phyloP scores from a whole-genome alignment of 2,797 vertebrate species.

The Anabacerthia variegaticeps region DNA sequence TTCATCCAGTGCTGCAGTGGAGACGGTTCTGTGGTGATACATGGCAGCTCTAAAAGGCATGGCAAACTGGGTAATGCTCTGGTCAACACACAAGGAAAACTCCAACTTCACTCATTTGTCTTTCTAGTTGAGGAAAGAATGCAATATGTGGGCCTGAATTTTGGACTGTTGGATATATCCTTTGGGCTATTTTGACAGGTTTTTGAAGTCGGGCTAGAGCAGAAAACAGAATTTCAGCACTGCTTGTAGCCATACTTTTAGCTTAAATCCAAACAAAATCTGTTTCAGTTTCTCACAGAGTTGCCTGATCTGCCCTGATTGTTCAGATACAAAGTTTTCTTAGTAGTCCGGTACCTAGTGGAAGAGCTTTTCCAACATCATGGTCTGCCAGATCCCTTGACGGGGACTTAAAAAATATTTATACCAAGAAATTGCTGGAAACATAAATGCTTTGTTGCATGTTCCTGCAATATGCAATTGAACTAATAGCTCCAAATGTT shows the following conservation, averaged over 20 bases:
- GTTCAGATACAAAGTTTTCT: not conserved
- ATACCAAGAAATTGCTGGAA: not conserved
- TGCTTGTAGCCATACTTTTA: not conserved
- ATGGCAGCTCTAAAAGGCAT: not conserved
- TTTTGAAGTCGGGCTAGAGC: not conserved
- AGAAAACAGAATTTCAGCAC: not conserved
- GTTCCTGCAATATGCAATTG: not conserved
- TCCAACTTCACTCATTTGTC: not conserved
- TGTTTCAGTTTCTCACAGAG: not conserved
- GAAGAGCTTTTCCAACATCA: not conserved
- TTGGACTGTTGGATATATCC: not conserved
- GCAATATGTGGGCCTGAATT: not conserved
- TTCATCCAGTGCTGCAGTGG: not conserved
- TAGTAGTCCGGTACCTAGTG: not conserved
- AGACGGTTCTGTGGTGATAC: fast-evolving
- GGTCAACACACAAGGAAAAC: not conserved
- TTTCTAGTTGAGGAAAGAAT: not conserved
- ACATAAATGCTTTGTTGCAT: not conserved
- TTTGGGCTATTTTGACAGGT: fast-evolving
- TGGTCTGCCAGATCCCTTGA: not conserved
- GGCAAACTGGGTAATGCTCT: not conserved
- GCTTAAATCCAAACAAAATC: not conserved
- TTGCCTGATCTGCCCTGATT: not conserved
- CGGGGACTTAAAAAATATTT: not conserved
- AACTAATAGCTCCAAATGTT: not conserved